Conservation (phyloP, 2,888 invertebrate genomes). For the Apotomis capreana region DNA sequence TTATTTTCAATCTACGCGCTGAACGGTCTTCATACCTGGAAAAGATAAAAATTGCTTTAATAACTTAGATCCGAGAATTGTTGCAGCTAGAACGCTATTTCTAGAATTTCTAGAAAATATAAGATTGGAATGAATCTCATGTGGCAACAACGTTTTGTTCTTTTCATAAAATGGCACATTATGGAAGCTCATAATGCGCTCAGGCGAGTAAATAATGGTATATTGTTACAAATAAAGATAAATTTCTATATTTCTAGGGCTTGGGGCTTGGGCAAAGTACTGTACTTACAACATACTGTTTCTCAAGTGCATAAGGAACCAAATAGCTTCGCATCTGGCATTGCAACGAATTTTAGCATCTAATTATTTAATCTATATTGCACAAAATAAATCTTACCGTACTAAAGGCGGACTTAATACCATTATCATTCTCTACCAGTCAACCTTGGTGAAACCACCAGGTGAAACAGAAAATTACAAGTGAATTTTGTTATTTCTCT, state of each 20-base stretch:
- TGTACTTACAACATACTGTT: too few species aligned
- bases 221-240: conserved; percentile 6
- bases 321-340: too few species aligned
- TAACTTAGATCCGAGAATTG: not conserved
- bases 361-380: too few species aligned
- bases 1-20: conserved; percentile 66
- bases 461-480: too few species aligned
- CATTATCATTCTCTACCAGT: too few species aligned
- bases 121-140: not conserved
- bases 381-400: too few species aligned
- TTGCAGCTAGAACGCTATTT: conserved; percentile 1
- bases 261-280: not conserved
- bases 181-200: not conserved
- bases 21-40: conserved; percentile 71
- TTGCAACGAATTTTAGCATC: too few species aligned
- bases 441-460: too few species aligned
- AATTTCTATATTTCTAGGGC: too few species aligned
- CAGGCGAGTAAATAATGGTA: conserved; percentile 3
- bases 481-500: too few species aligned
- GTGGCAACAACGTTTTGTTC: not conserved
- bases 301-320: too few species aligned
- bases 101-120: not conserved
- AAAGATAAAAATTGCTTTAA: conserved; percentile 49
- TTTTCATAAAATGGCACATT: not conserved
- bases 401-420: too few species aligned